These are phyloP conservation scores for Psix sp. DNA, from an alignment of 1,140 invertebrate genomes.

Conservation along the genomic window DNA sequence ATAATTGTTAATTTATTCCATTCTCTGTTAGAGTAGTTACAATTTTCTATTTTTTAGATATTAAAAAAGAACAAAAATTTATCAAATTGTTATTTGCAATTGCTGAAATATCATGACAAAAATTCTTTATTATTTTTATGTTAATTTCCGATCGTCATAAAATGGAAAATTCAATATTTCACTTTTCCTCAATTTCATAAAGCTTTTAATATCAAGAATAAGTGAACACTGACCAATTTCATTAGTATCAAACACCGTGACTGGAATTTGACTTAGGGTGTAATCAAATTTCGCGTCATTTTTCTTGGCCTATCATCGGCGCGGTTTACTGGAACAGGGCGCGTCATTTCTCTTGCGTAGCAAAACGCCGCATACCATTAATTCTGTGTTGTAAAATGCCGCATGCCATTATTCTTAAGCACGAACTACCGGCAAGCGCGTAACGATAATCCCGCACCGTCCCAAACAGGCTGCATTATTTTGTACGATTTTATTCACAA, in stretches of 20 bases:
- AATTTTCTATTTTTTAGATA: too few relatives aligned
- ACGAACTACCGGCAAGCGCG: conserved; percentile 46
- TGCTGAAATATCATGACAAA: too few relatives aligned
- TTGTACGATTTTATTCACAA: conserved; percentile 51
- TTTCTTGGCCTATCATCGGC: conserved; percentile 46
- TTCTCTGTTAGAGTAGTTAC: too few relatives aligned
- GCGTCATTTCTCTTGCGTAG: conserved; percentile 59
- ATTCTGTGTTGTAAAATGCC: conserved; percentile 57
- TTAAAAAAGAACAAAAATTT: too few relatives aligned
- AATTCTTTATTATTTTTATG: too few relatives aligned
- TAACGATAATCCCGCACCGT: conserved; percentile 48
- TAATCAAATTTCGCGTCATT: conserved; percentile 49
- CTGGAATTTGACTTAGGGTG: conserved; percentile 24
- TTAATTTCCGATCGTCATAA: too few relatives aligned
- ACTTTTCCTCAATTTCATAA: conserved; percentile 17
- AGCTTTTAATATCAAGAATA: conserved; percentile 24
- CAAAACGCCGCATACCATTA: conserved; percentile 59
- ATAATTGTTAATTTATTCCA: too few relatives aligned
- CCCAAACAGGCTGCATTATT: conserved; percentile 46
- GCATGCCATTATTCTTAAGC: conserved; percentile 61
- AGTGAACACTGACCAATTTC: conserved; percentile 20
- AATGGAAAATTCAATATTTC: too few relatives aligned
- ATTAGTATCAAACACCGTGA: conserved; percentile 28
- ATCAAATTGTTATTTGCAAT: too few relatives aligned
- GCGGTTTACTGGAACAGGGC: conserved; percentile 52